Evolutionary conservation across 2,113 vertebrate genomes (phyloP), one percentile per base, ranked within the genome.

Genomic region (Varanus salvator): DNA sequence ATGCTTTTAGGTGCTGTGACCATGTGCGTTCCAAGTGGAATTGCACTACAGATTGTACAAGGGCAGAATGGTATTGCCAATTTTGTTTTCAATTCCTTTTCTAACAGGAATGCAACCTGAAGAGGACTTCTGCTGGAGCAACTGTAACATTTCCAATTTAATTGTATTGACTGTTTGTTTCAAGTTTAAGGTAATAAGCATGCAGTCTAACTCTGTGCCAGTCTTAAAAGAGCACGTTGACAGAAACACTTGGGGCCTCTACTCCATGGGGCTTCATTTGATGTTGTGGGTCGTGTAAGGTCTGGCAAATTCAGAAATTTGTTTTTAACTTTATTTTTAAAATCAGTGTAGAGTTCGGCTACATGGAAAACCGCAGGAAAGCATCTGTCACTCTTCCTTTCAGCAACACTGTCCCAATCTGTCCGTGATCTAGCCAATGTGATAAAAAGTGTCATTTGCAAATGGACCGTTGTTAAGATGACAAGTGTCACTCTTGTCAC

Each of bases 361-460:
- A 38, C 29, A 31, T 19, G 54, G 69, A 57, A 84, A 38, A 14
- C 60, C 4, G 38, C 54, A 92, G 90, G 21, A 44, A 44, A 91
- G 57, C 44, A 89, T 78, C 50, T 94, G 74, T 27, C 72, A 52
- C 8, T 74, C 50, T 34, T 64, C 89, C 48, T 14, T 71, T 15
- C 80, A 74, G 74, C n/a, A 88, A 29, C 80, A 82, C 64, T 44
- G 38, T 66, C 89, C 92, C 88, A 44, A 87, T 89, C 71, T 4
- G 8, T 82, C 71, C 69, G 31, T 19, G 77, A 90, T 75, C 95
- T 90, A 94, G 68, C 85, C 88, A 52, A 78, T 44, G 21, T 84
- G 91, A 95, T 0, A 76, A 91, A 25, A 92, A 87, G 0, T 92
- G 72, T 71, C 90, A 86, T 72, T 68, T 90, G 90, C 72, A 90